Conservation (phyloP, 2,888 invertebrate species). For the Lasioglossum lativentre region DNA sequence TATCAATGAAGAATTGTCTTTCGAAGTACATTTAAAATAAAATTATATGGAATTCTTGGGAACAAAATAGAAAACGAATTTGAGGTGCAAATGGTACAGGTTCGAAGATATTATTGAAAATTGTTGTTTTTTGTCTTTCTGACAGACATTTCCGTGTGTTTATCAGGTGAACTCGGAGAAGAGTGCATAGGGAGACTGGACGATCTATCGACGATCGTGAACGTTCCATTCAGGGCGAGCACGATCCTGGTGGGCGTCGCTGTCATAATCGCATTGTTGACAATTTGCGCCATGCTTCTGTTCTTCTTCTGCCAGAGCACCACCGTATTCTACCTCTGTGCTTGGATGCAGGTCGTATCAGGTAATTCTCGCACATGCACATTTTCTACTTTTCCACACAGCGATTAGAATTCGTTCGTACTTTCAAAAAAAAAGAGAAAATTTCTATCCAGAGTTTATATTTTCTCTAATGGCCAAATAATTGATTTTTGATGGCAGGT, state of each 20-base stretch:
- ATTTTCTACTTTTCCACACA: not conserved
- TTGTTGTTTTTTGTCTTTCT: not conserved
- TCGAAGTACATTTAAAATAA: too few relatives aligned
- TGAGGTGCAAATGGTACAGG: too few relatives aligned
- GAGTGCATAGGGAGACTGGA: constrained; percentile 94
- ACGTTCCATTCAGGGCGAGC: constrained; percentile 93
- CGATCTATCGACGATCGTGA: constrained; percentile 92
- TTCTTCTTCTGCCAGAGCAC: constrained; percentile 97
- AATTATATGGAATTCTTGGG: too few relatives aligned
- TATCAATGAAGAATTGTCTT: too few relatives aligned
- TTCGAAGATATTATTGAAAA: not conserved
- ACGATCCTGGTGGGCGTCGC: constrained; percentile 95
- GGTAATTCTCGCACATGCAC: constrained; percentile 87
- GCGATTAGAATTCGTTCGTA: not conserved
- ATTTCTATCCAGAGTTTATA: not conserved
- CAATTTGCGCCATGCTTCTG: constrained; percentile 94
- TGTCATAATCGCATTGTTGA: constrained; percentile 93
- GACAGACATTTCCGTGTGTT: not conserved
- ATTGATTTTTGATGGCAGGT: too few relatives aligned
- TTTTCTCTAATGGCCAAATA: not conserved
- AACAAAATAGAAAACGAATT: too few relatives aligned
- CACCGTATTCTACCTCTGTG: constrained; percentile 96
- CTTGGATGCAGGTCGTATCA: constrained; percentile 97
- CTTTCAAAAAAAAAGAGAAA: not conserved
- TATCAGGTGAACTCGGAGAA: constrained; percentile 90